phyloP scores from a whole-genome alignment of 2,113 vertebrate genomes.

The Ceyx melanurus region DNA sequence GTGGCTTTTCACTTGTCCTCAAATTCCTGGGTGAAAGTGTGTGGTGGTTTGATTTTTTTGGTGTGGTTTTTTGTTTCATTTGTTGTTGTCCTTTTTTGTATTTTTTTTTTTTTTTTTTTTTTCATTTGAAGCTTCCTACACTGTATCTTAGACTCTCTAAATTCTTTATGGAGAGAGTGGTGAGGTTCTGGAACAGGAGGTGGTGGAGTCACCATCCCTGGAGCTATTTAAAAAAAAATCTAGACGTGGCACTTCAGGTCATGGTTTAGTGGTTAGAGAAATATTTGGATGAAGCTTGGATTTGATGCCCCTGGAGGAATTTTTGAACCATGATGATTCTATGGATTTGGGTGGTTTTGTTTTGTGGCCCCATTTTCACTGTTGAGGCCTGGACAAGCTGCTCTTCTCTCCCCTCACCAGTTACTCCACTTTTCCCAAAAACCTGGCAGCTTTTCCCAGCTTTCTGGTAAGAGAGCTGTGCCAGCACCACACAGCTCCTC shows the following conservation, averaged over 20 bases:
- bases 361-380: not conserved
- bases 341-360: not conserved
- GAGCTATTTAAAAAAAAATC: too few species aligned
- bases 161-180: too few species aligned
- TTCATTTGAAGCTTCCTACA: not conserved
- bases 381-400: not conserved
- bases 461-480: not conserved
- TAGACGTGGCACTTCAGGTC: too few species aligned
- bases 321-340: too few species aligned
- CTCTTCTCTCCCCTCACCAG: not conserved
- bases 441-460: not conserved
- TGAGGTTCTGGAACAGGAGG: too few species aligned
- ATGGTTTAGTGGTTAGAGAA: too few species aligned
- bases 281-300: too few species aligned
- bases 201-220: too few species aligned
- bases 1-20: not conserved
- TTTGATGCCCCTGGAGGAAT: too few species aligned
- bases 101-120: not conserved
- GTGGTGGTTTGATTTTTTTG: not conserved
- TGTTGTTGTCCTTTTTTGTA: not conserved
- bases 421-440: not conserved
- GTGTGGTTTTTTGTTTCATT: not conserved
- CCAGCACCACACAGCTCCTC: not conserved
- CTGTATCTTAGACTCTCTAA: not conserved
- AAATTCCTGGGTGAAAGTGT: not conserved